Base-by-base conservation (phyloP, 2,888 invertebrate genomes). In the Ichneumoninae sp. region DNA sequence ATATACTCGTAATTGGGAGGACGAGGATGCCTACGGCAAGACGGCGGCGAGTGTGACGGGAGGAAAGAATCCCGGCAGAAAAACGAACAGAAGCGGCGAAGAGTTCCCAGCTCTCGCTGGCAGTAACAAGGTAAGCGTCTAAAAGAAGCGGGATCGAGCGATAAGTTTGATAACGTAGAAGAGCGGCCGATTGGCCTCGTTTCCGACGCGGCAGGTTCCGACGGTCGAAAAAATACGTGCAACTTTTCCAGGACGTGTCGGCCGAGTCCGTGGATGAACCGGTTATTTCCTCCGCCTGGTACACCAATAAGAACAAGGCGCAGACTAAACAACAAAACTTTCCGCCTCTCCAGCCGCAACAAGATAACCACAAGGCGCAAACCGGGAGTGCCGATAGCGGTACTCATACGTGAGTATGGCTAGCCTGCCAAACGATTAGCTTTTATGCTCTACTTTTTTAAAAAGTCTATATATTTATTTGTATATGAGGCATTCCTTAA, bases 1-100 rank as follows among this genome's bases (percentile, higher is more conserved):
- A 93, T 98, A 98, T 93, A 97, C 97, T 0, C 95, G 98, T 13
- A 98, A 97, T 82, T 98, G 98, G 98, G 98, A 98, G 92, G 98
- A 98, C 92, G 98, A 97, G 92, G 97, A 97, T 91, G 98, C 98
- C 0, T 98, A 98, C 92, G 95, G 95, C 26, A 96, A 97, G 87
- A 94, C 95, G 19, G 89, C 93, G 22, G 91, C 90, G 52, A 89
- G 90, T 60, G 86, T 88, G 52, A 86, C 86, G 66, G 84, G 90
- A 57, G 90, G 87, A 65, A 93, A 93, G 82, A 89, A 88, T 88
- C 90, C 88, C 70, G 87, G 84, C 79, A 91, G 88, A 85, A 84
- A 93, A 91, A 90, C 93, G 88, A 87, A 91, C 82, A 90, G 90
- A 86, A 91, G 93, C 82, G 94, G 94, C 0, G 95, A 95, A 87